A percentile compares a stretch with the other conserved stretches of the same genome.
These are phyloP conservation scores for Dryobotodes eremita DNA, from an alignment of 2,888 invertebrate species.

Conservation along the genomic window DNA sequence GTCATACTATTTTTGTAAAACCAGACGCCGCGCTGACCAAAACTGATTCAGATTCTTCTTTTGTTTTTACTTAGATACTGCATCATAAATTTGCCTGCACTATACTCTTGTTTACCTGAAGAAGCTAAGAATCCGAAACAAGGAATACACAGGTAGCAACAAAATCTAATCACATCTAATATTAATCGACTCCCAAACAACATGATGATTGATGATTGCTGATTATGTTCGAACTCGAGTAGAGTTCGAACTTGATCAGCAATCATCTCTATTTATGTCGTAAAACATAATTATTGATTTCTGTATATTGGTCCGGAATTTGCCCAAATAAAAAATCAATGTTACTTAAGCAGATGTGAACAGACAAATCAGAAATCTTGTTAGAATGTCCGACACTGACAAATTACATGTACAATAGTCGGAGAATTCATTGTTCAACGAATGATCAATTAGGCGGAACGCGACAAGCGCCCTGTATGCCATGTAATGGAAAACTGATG, in stretches of 20 bases:
- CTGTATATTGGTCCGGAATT: background rate
- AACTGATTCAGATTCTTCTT: background rate
- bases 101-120: background rate
- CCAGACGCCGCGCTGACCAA: background rate
- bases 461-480: background rate
- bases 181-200: slow-evolving; percentile 10
- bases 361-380: slow-evolving; percentile 28
- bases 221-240: too few species aligned
- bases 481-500: background rate
- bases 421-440: slow-evolving; percentile 5
- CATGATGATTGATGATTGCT: too few species aligned
- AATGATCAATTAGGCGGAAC: background rate
- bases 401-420: slow-evolving; percentile 14
- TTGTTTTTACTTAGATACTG: background rate
- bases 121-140: background rate
- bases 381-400: slow-evolving; percentile 16
- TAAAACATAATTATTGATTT: background rate
- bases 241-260: background rate
- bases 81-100: background rate
- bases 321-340: background rate
- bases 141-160: background rate
- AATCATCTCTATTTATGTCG: background rate
- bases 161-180: background rate
- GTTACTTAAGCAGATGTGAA: background rate
- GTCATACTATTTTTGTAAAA: background rate